Base-by-base conservation (phyloP, 2,797 vertebrate species). In the Decapterus maruadsi region DNA sequence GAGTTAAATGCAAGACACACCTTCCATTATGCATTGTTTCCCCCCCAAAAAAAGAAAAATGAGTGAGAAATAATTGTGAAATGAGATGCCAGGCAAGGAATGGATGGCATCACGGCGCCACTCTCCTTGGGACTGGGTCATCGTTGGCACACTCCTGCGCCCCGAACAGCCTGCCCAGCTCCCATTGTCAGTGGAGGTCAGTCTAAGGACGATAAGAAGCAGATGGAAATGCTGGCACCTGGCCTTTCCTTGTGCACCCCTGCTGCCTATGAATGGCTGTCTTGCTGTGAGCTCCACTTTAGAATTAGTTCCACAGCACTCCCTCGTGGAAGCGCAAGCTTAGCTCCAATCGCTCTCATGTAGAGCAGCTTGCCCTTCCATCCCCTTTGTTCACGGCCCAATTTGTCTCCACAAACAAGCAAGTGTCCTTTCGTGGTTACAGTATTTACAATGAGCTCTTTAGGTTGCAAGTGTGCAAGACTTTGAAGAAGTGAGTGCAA, bases 121-220 rank as follows among this genome's bases (percentile, higher is more conserved):
- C 87, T 91, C 90, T 91, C 90, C 85, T 89, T 93, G 89, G 89
- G 90, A 88, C 82, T 29, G 58, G 90, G 93, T 92, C 90, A 85
- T 87, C 61, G 10, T 48, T 90, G 90, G 90, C 89, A 81, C 78
- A 43, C 83, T 82, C 80, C 81, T 56, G 68, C 61, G 72, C 83
- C 90, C 87, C 78, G 86, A 85, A 90, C 88, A 82, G 88, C 62
- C 91, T 89, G 90, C 89, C 84, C 89, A 22, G 75, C 86, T 93
- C 80, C 88, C 84, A 91, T 93, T 94, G 93, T 94, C 90, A 89
- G 81, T 64, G 73, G 82, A 92, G 92, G 93, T 94, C 93, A 94
- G 92, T 90, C 90, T 86, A 82, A 86, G 91, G 90, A 93, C 76
- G 93, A 95, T 95, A 93, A 95, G 93, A 90, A 95, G 90, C 95